phyloP scores from a whole-genome alignment of 2,888 invertebrate species.

The Cephus pygmeus region DNA sequence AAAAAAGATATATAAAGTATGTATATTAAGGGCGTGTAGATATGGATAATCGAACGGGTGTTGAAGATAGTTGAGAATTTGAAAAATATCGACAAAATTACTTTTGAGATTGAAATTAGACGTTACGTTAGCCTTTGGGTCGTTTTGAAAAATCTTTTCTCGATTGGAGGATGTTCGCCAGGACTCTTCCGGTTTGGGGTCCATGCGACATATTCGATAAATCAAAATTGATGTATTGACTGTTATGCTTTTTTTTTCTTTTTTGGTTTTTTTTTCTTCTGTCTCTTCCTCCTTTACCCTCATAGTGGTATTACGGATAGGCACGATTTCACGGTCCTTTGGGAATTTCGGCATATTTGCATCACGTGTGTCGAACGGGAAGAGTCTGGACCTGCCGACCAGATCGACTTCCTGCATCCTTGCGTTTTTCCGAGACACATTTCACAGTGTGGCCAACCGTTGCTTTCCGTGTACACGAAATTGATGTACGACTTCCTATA shows the following conservation, averaged over 20 bases:
- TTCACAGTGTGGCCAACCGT: conserved; percentile 20
- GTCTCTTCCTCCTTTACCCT: too few relatives aligned
- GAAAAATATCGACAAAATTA: too few relatives aligned
- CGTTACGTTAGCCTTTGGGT: too few relatives aligned
- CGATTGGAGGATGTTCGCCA: too few relatives aligned
- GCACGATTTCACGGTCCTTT: conserved; percentile 24
- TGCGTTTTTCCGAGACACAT: conserved; percentile 12
- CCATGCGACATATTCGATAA: conserved; percentile 11
- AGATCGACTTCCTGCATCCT: conserved; percentile 33
- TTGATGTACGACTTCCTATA: conserved; percentile 32
- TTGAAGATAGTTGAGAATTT: too few relatives aligned
- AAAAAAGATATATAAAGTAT: too few relatives aligned
- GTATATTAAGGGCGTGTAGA: too few relatives aligned
- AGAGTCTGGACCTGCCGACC: conserved; percentile 14
- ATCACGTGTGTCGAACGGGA: conserved; percentile 29
- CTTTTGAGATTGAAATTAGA: too few relatives aligned
- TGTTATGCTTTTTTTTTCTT: neutral
- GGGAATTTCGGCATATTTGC: conserved; percentile 34
- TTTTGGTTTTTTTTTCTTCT: too few relatives aligned
- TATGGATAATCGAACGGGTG: too few relatives aligned
- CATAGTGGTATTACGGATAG: conserved; percentile 22
- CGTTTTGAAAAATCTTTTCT: too few relatives aligned
- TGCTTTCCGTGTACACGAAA: conserved; percentile 25
- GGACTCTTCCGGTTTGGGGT: neutral
- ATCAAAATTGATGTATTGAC: conserved; percentile 24